Conservation (phyloP, 2,888 invertebrate species). For the Pristionchus exspectatus region DNA sequence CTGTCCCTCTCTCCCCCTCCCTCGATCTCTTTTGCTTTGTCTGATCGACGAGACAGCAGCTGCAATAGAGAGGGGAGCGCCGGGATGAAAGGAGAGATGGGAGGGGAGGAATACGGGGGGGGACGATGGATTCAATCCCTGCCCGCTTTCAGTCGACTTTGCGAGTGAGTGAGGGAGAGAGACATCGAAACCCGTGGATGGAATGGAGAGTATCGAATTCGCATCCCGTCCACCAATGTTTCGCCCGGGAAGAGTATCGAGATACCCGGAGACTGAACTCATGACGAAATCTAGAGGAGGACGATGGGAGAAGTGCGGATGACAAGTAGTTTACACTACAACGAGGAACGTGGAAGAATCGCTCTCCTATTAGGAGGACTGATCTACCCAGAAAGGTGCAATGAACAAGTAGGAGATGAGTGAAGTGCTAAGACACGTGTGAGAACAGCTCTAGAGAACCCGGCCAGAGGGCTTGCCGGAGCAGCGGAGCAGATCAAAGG, state of each 20-base stretch:
- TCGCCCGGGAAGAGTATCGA: background rate
- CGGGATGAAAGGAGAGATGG: constrained; percentile 17
- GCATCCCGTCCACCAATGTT: background rate
- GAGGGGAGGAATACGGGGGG: background rate
- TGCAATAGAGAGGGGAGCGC: background rate
- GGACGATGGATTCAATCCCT: background rate
- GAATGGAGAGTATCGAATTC: background rate
- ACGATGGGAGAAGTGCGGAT: background rate
- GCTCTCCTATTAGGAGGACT: too few species aligned
- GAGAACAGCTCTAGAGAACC: too few species aligned
- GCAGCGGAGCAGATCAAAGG: too few species aligned
- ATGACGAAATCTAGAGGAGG: background rate
- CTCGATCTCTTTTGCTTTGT: too few species aligned
- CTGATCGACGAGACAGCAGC: too few species aligned
- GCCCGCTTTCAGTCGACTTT: background rate
- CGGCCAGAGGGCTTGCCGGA: too few species aligned
- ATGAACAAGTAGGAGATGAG: too few species aligned
- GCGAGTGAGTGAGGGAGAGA: background rate
- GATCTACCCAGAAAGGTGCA: too few species aligned
- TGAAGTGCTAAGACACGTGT: too few species aligned
- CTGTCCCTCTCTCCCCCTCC: too few species aligned
- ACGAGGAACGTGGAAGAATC: background rate
- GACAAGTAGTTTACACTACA: background rate
- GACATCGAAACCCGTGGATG: constrained; percentile 24
- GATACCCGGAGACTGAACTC: background rate